Evolutionary conservation across 2,888 invertebrate genomes (phyloP).

Genomic region (Erebia palarica): DNA sequence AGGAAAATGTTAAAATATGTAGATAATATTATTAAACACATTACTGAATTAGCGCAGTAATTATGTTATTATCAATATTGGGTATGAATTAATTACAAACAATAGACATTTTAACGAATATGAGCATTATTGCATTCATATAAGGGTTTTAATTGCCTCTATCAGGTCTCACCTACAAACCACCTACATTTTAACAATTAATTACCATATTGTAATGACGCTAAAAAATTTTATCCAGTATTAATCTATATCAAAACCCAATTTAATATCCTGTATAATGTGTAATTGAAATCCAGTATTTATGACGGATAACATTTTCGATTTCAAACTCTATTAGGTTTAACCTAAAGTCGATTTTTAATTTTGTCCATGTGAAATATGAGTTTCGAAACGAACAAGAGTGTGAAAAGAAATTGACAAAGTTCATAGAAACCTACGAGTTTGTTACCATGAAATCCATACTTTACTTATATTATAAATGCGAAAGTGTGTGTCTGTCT

Average conservation of each 20-base stretch:
- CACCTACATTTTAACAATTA: conserved; percentile 41
- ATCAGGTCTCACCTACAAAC: conserved; percentile 28
- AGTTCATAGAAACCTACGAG: conserved; percentile 26
- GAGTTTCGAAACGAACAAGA: conserved; percentile 24
- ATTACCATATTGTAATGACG: conserved; percentile 43
- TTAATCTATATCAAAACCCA: conserved; percentile 42
- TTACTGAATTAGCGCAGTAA: not conserved
- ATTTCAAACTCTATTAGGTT: conserved; percentile 15
- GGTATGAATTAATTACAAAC: not conserved
- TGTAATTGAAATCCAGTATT: conserved; percentile 41
- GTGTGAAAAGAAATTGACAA: conserved; percentile 28
- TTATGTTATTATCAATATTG: conserved; percentile 9
- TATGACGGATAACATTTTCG: conserved; percentile 27
- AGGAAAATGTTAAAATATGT: too few relatives aligned
- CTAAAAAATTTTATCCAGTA: conserved; percentile 41
- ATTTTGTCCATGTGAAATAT: not conserved
- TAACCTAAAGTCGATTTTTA: conserved; percentile 5
- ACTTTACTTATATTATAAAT: too few relatives aligned
- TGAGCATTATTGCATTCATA: not conserved
- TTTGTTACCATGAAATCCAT: conserved; percentile 10
- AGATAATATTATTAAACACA: too few relatives aligned
- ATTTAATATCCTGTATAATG: conserved; percentile 41
- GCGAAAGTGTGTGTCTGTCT: too few relatives aligned
- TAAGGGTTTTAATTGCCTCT: conserved; percentile 7
- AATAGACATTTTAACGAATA: not conserved